phyloP scores from a whole-genome alignment of 2,113 vertebrate species.

The Cavia porcellus region DNA sequence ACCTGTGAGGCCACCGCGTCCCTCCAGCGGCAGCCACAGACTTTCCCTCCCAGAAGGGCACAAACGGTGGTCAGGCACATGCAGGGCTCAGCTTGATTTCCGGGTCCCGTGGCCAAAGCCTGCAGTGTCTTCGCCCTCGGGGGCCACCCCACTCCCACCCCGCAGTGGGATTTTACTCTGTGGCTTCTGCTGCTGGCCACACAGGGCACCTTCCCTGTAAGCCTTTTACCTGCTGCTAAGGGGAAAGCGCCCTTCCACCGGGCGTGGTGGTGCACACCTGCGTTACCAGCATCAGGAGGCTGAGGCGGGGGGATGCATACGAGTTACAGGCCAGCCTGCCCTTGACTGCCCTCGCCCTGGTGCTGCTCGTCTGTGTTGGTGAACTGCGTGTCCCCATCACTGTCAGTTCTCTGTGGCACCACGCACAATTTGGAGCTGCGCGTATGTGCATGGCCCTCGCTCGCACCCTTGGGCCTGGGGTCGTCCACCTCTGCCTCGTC shows the following conservation, averaged over 20 bases:
- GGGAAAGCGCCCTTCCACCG: neutral
- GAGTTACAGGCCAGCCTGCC: neutral
- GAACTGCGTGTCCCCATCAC: neutral
- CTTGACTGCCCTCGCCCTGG: neutral
- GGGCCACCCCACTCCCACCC: neutral
- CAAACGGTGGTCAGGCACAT: neutral
- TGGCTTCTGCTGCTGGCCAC: neutral
- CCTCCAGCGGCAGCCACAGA: neutral
- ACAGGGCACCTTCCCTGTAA: neutral
- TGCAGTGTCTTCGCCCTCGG: neutral
- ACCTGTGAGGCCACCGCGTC: neutral
- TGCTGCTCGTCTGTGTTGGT: neutral
- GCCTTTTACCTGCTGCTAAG: neutral
- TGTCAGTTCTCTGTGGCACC: neutral
- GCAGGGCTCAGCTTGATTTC: neutral
- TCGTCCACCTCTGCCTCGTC: neutral
- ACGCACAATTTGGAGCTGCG: neutral
- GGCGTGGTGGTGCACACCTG: neutral
- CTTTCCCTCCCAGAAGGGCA: neutral
- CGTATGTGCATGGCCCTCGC: neutral
- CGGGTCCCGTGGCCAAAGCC: neutral
- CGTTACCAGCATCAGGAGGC: neutral
- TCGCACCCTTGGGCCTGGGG: neutral
- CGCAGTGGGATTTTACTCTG: neutral
- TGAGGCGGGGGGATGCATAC: neutral